phyloP scores from a whole-genome alignment of 35 echinoderm and acorn worm species.

The Apostichopus californicus region DNA sequence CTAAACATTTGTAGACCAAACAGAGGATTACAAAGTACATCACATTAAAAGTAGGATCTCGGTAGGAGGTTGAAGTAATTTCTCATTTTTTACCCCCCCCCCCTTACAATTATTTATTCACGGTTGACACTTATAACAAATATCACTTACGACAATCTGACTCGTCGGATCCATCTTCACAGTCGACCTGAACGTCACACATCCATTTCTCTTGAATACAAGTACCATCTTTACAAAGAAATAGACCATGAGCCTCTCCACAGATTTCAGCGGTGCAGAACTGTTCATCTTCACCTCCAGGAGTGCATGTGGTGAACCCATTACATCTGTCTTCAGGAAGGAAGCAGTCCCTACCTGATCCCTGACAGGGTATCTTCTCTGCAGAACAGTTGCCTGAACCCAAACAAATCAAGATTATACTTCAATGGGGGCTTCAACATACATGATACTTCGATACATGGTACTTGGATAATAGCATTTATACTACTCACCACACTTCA shows the following conservation, averaged over 20 bases:
- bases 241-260: conserved; percentile 55
- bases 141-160: conserved; percentile 78
- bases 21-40: not conserved
- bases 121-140: not conserved
- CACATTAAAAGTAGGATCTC: too few species aligned
- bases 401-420: not conserved
- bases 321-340: conserved; percentile 61
- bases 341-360: conserved; percentile 49
- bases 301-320: conserved; percentile 59
- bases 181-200: conserved; percentile 70
- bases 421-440: too few species aligned
- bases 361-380: conserved; percentile 66
- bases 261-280: conserved; percentile 65
- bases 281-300: conserved; percentile 63
- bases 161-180: conserved; percentile 76
- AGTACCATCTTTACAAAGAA: conserved; percentile 61
- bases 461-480: too few species aligned
- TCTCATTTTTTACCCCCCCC: too few species aligned
- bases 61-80: too few species aligned
- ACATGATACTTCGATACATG: too few species aligned
- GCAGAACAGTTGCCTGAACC: conserved; percentile 58
- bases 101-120: too few species aligned
- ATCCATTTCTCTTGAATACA: conserved; percentile 89
- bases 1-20: too few species aligned
- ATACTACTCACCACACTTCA: too few species aligned